Evolutionary conservation across 1,140 invertebrate genomes (phyloP), one percentile per base, ranked within the genome.

Genomic region (Battus philenor): DNA sequence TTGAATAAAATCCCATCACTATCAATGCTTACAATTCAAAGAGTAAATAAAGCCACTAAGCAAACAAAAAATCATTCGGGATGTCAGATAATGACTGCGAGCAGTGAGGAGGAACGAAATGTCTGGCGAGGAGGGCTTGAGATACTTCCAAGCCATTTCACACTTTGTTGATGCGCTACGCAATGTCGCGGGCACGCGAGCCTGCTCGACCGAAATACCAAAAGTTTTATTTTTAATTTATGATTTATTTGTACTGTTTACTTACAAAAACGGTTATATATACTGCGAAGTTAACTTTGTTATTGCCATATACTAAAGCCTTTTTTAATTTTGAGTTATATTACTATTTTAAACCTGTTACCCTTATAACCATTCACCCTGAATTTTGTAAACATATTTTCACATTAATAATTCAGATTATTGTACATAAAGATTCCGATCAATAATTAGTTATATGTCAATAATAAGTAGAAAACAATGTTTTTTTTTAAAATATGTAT

Each of bases 1-100:
- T n/a, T 9, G 16, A 11, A 29, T 9, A 41, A 41, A 15, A n/a
- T 8, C 4, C 20, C 10, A 27, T 27, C 9, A 27, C 38, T 27
- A 41, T 41, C 38, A 41, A 27, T 24, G 38, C 38, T 41, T 41
- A 29, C 38, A 29, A 41, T 29, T 5, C 38, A 15, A 41, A 41
- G 49, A 72, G 69, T 81, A 83, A 83, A 83, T 84, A 80, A 79
- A 81, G 77, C 63, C 66, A 81, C 72, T 79, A 73, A 68, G 62
- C 57, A 67, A 68, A 70, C 60, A 76, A 71, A 71, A 60, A 63
- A 73, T 57, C 66, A 57, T 69, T 72, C 45, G 55, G 54, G 71
- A 72, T 55, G 64, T 63, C 59, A 75, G 75, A 76, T 84, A 84
- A 80, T 80, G 77, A 75, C 65, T 64, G 69, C 62, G 59, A 59